Conservation (phyloP, 2,797 vertebrate species). For the Enteromius unitaeniatus region DNA sequence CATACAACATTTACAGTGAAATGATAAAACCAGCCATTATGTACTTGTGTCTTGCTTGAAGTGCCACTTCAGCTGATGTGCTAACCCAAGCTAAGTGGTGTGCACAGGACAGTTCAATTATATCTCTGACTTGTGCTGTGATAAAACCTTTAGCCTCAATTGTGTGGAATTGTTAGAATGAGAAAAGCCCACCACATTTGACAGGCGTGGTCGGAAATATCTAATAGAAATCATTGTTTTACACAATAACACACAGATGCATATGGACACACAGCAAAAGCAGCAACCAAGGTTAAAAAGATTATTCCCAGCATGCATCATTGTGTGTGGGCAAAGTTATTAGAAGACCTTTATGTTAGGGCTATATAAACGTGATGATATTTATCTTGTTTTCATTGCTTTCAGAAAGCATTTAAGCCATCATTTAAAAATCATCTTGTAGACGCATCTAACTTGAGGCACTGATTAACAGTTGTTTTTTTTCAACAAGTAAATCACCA, state of each 20-base stretch:
- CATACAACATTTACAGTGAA: constrained; percentile 22
- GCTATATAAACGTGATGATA: constrained; percentile 32
- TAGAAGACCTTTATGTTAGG: constrained; percentile 33
- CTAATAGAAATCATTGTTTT: constrained; percentile 31
- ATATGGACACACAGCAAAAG: constrained; percentile 39
- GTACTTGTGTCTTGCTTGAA: constrained; percentile 21
- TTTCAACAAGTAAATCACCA: background rate
- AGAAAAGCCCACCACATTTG: background rate
- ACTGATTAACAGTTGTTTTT: background rate
- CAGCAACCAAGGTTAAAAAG: constrained; percentile 17
- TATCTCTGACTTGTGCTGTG: constrained; percentile 31
- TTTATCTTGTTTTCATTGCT: constrained; percentile 25
- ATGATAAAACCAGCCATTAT: constrained; percentile 44
- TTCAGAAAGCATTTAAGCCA: background rate
- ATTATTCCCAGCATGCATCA: constrained; percentile 39
- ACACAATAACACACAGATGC: constrained; percentile 43
- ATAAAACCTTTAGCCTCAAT: constrained; percentile 43
- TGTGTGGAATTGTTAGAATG: constrained; percentile 10
- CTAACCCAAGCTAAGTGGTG: constrained; percentile 10
- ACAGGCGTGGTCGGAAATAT: constrained; percentile 13
- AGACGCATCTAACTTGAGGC: background rate
- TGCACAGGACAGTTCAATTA: constrained; percentile 40
- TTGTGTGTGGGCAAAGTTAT: constrained; percentile 38
- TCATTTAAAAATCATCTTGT: background rate
- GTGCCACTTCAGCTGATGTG: constrained; percentile 31